Conservation (phyloP, 2,113 vertebrate genomes). For the Picathartes gymnocephalus region DNA sequence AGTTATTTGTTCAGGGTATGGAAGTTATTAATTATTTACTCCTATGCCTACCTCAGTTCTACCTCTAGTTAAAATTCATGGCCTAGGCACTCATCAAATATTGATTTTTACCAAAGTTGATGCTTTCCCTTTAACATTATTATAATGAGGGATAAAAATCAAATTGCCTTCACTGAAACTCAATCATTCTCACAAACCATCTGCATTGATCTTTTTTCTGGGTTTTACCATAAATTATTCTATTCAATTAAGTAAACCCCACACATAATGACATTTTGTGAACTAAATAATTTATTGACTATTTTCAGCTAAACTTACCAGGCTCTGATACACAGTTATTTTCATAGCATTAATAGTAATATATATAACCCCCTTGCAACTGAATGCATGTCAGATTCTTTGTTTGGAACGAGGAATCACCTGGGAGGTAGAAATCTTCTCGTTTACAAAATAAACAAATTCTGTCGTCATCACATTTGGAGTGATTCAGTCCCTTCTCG, state of each 20-base stretch:
- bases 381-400: conserved; percentile 47
- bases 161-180: conserved; percentile 76
- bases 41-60: conserved; percentile 60
- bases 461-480: not conserved
- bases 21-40: conserved; percentile 72
- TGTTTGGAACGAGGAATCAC: conserved; percentile 52
- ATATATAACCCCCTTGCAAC: not conserved
- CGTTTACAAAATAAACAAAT: conserved; percentile 20
- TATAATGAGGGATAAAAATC: conserved; percentile 86
- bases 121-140: conserved; percentile 79
- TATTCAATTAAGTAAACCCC: conserved; percentile 83
- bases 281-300: conserved; percentile 85
- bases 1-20: conserved; percentile 63
- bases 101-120: conserved; percentile 84
- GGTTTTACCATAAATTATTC: conserved; percentile 85
- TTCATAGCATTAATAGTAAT: conserved; percentile 67
- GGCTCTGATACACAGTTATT: conserved; percentile 63
- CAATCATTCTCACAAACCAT: conserved; percentile 71
- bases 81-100: conserved; percentile 84
- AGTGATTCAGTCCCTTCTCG: not conserved
- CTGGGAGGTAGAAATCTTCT: conserved; percentile 42
- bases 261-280: conserved; percentile 81
- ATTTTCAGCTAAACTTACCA: conserved; percentile 70
- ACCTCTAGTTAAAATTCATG: conserved; percentile 83
- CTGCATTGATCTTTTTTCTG: conserved; percentile 79